Base-by-base conservation (phyloP, 2,113 vertebrate species). In the Lanius ludovicianus region DNA sequence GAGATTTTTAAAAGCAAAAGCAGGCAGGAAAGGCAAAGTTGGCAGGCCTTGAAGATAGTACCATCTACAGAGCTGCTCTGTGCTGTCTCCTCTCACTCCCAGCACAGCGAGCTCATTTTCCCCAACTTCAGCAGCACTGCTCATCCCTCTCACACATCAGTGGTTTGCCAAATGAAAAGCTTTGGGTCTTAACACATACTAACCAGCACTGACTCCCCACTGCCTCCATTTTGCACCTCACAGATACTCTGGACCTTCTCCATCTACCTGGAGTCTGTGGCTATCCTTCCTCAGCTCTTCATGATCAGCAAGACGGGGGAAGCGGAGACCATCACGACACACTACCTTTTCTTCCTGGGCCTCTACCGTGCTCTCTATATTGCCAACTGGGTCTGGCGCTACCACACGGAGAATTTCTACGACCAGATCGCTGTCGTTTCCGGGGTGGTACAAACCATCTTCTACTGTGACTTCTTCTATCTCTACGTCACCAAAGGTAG, bases 381-480 rank as follows among this genome's bases (percentile, higher is more conserved):
- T 31, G 99, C 97, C 74, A 99, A 99, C 98, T 99, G 99, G 99
- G 98, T 99, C 95, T 99, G 99, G 98, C 99, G 99, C 76, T 99
- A 99, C 97, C 98, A 99, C 98, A 99, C 98, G 0, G 99, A 99
- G 97, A 98, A 98, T 57, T 99, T 99, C 98, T 99, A 99, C 0
- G 99, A 99, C 96, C 99, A 99, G 95, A 99, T 99, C 0, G 99
- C 99, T 0, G 98, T 99, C 11, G 99, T 99, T 91, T 99, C 99
- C 0, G 99, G 99, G 11, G 99, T 99, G 1, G 99, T 99, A 47
- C 99, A 99, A 97, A 99, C 99, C 92, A 99, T 99, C 92, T 99
- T 99, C 98, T 99, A 99, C 97, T 99, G 99, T 11, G 99, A 99
- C 73, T 99, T 99, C 98, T 99, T 99, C 98, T 99, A 99, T 95